Conservation (phyloP, 1,140 invertebrate genomes). For the Coenobita brevimanus region DNA sequence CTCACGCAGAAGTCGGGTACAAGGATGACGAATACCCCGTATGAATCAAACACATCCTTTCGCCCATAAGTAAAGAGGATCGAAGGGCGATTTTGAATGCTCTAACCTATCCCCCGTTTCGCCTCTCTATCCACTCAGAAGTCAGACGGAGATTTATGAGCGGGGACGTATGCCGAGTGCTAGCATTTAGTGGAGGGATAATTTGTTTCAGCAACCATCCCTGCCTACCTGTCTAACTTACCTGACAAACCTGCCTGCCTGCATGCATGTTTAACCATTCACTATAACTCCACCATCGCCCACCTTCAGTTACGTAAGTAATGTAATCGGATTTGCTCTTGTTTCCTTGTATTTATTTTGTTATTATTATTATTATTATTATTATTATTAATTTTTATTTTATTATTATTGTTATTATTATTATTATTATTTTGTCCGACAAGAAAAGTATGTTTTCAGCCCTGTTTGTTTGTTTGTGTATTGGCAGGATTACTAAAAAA, state of each 20-base stretch:
- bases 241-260: slow-evolving; percentile 15
- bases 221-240: no score
- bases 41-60: not conserved
- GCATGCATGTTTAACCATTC: not conserved
- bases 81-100: slow-evolving; percentile 33
- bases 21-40: slow-evolving; percentile 50
- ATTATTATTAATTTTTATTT: no score
- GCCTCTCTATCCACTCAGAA: slow-evolving; percentile 47
- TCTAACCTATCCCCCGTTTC: slow-evolving; percentile 19
- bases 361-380: no score
- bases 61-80: slow-evolving; percentile 17
- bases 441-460: no score
- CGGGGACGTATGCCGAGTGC: slow-evolving; percentile 63
- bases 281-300: not conserved
- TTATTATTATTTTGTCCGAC: no score
- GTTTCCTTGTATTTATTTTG: no score
- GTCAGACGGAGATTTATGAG: slow-evolving; percentile 60
- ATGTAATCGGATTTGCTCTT: no score
- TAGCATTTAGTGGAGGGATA: slow-evolving; percentile 62
- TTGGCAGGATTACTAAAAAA: no score
- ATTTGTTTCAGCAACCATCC: slow-evolving; percentile 51
- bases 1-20: slow-evolving; percentile 56
- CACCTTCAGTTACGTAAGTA: no score
- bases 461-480: no score
- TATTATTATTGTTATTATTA: no score